These are phyloP conservation scores for Emesis russula DNA, from an alignment of 2,888 invertebrate species.

Conservation along the genomic window DNA sequence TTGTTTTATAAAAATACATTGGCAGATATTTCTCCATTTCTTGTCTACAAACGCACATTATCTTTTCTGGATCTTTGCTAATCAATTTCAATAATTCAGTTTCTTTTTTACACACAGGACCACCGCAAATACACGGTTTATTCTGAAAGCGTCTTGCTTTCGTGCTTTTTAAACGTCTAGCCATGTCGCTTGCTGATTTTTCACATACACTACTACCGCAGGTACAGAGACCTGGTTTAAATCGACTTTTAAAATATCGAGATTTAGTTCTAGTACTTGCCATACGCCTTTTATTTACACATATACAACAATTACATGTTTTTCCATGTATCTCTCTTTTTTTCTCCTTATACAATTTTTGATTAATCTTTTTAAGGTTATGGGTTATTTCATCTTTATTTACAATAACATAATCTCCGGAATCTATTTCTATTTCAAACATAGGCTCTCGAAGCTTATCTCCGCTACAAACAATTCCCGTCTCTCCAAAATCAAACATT, in stretches of 20 bases:
- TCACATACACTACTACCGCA: constrained; percentile 79
- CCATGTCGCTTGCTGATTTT: constrained; percentile 39
- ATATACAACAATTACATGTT: constrained; percentile 64
- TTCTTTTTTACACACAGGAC: constrained; percentile 80
- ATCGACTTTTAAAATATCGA: not conserved
- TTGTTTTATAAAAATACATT: too few species aligned
- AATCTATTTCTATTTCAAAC: constrained; percentile 71
- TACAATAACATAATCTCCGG: constrained; percentile 69
- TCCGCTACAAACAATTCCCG: constrained; percentile 30
- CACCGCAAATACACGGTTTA: constrained; percentile 84
- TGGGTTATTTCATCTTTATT: constrained; percentile 75
- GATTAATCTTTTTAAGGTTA: constrained; percentile 49
- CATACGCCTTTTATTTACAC: constrained; percentile 50
- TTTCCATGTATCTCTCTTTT: constrained; percentile 39
- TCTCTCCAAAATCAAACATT: constrained; percentile 23
- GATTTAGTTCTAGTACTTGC: constrained; percentile 3
- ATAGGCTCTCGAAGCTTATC: constrained; percentile 31
- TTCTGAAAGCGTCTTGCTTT: constrained; percentile 13
- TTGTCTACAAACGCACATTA: constrained; percentile 7
- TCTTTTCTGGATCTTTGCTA: constrained; percentile 25
- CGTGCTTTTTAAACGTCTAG: not conserved
- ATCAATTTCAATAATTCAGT: constrained; percentile 60
- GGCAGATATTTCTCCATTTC: not conserved
- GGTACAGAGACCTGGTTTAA: constrained; percentile 55
- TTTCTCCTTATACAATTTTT: constrained; percentile 33